Base-by-base conservation (phyloP, 2,797 vertebrate genomes). In the Oreortyx pictus region DNA sequence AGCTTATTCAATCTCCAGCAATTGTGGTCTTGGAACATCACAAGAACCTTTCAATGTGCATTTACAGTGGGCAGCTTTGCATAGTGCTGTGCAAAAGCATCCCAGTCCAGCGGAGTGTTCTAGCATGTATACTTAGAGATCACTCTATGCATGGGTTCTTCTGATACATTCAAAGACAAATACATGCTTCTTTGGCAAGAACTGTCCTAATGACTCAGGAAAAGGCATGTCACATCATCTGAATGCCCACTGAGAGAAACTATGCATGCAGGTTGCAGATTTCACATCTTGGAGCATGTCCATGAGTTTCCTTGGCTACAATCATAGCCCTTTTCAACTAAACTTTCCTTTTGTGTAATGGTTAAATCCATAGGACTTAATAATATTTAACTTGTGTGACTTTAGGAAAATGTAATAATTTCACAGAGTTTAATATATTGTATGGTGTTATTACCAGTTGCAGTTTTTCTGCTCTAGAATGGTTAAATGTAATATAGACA, bases 171-270 rank as follows among this genome's bases (percentile, higher is more conserved):
- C 67, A 14, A 47, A 61, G 57, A 20, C 8, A 66, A 33, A 31
- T 0, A 0, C 20, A 22, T 1, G 1, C 25, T 76, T 49, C 60
- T 43, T 62, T 25, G 39, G 41, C 39, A 35, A 50, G 44, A 15
- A 3, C 9, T 89, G 39, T 18, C 22, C 71, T 54, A n/a, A 59
- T 29, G 33, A 35, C 6, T 0, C 12, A 9, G 7, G 14, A n/a
- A 52, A 50, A 67, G 27, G 52, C 19, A 43, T 15, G 4, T 57
- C 73, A 33, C 5, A 5, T 41, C 16, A 4, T 24, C 1, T 5
- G 39, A 50, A 33, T 47, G 31, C 27, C 27, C 25, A 7, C 9
- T 70, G 70, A 23, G 65, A 41, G 73, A 61, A 31, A 39, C 18
- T 22, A 7, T 78, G 37, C 14, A 7, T 11, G 31, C 18, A 78